Evolutionary conservation across 2,888 invertebrate species (phyloP), one percentile per base, ranked within the genome.

Genomic region (Digitonthophagus gazella): DNA sequence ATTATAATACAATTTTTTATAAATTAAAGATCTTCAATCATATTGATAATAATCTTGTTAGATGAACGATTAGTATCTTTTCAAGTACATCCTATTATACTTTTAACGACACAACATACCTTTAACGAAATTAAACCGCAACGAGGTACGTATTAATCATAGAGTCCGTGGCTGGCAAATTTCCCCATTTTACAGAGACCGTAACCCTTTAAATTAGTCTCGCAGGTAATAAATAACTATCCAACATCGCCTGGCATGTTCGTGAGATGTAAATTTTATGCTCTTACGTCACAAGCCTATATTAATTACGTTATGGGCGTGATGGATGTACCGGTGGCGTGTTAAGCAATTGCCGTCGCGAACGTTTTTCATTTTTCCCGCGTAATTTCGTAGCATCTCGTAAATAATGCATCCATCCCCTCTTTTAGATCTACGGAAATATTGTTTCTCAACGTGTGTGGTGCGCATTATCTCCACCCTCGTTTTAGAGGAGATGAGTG

Each of bases 271-370:
- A 61, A 61, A 61, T 61, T 61, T 61, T 61, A n/a, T 20, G 61
- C 5, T 61, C 20, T 61, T 44, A 44, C 28, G 61, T 61, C 61
- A 61, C 16, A 61, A 14, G 19, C 61, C 61, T n/a, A 20, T 61
- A 61, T 61, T 61, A 61, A 61, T 61, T 61, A 61, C 61, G 19
- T 19, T 20, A 61, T 20, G 18, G n/a, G 18, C 20, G 20, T 61
- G 61, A 61, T 61, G 61, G 61, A 61, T 61, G 61, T 18, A 19
- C 61, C 61, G 20, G 61, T 61, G 61, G 61, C 61, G 61, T 61
- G 61, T 20, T 20, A 16, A 61, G n/a, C 61, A 61, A 61, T 61
- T 61, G 61, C 19, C 61, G 20, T 61, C 20, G 61, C 61, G 19
- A 61, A 61, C 20, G 61, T 19, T 19, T 18, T 61, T 20, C n/a